Percentiles rank a stretch among this genome's conserved stretches.
Conservation (phyloP, 1,140 invertebrate genomes). For the Frieseomelitta varia region DNA sequence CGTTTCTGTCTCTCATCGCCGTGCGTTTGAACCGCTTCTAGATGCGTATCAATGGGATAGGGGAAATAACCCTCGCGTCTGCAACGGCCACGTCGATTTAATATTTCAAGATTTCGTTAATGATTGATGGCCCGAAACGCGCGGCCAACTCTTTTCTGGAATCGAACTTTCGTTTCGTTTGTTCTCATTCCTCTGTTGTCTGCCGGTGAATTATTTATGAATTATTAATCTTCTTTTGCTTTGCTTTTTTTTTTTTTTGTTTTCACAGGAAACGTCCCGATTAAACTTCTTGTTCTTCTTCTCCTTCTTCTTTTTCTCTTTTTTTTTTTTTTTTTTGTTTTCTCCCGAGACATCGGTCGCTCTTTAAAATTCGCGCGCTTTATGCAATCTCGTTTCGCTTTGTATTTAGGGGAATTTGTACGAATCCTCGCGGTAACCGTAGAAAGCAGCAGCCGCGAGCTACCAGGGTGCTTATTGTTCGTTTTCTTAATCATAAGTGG, state of each 20-base stretch:
- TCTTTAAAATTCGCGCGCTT: too few species aligned
- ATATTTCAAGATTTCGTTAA: slow-evolving; percentile 75
- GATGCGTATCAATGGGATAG: slow-evolving; percentile 71
- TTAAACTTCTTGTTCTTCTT: neutral
- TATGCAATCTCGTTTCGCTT: neutral
- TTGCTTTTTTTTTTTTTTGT: neutral
- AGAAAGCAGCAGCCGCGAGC: neutral
- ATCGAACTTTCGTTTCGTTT: slow-evolving; percentile 8
- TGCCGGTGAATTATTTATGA: neutral
- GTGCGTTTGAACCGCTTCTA: slow-evolving; percentile 49
- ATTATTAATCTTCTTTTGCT: neutral
- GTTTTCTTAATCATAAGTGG: slow-evolving; percentile 41
- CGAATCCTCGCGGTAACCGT: neutral
- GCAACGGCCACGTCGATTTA: slow-evolving; percentile 68
- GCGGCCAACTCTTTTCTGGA: slow-evolving; percentile 4
- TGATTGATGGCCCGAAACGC: slow-evolving; percentile 63
- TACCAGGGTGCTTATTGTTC: neutral
- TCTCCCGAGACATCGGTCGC: neutral
- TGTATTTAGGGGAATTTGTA: neutral
- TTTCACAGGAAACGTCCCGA: neutral
- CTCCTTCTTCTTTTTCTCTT: too few species aligned
- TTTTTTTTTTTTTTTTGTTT: neutral
- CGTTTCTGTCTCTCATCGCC: slow-evolving; percentile 1
- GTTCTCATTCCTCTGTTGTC: neutral
- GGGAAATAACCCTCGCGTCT: slow-evolving; percentile 71